Base-by-base conservation (phyloP, 2,113 vertebrate genomes). In the Atrichornis clamosus region DNA sequence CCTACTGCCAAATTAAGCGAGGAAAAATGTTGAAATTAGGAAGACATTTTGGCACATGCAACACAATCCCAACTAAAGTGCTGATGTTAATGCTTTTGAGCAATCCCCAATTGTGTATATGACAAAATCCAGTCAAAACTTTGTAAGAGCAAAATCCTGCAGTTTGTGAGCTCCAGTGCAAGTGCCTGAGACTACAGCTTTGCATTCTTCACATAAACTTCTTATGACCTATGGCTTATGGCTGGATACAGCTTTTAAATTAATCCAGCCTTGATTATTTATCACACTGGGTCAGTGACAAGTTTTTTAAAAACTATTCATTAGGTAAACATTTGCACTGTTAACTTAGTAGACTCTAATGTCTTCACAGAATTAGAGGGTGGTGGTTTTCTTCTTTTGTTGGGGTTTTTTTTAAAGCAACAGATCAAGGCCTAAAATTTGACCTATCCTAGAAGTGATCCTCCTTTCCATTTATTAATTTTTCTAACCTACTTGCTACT, bases 141-240 rank as follows among this genome's bases (percentile, higher is more conserved):
- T 68, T 21, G 10, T 47, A 67, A 91, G 67, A 84, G 85, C 59
- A 55, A 30, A 76, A 55, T 85, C 75, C 59, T 90, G 72, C 64
- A 63, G 60, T 74, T 27, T 46, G 46, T 65, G 24, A 91, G 9
- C 44, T 68, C 64, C 37, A 72, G 42, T 15, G 42, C 69, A 85
- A 90, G 53, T 59, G 82, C 30, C 67, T 62, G 33, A 80, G 63
- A 87, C 70, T 64, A 53, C 0, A 0, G 89, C 68, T 84, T 83
- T 88, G 83, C 75, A 91, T 96, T 91, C 94, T 70, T 93, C 67
- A 77, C 90, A 77, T 85, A 95, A 93, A 95, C 82, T 83, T 83
- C 91, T 83, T 95, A 42, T 70, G 90, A 95, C 86, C 79, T 87
- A 49, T 11, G 58, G 75, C 42, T 93, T 76, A 39, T 32, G 63